These are phyloP conservation scores for Agrotis ipsilon DNA, from an alignment of 2,888 invertebrate genomes.

Conservation along the genomic window DNA sequence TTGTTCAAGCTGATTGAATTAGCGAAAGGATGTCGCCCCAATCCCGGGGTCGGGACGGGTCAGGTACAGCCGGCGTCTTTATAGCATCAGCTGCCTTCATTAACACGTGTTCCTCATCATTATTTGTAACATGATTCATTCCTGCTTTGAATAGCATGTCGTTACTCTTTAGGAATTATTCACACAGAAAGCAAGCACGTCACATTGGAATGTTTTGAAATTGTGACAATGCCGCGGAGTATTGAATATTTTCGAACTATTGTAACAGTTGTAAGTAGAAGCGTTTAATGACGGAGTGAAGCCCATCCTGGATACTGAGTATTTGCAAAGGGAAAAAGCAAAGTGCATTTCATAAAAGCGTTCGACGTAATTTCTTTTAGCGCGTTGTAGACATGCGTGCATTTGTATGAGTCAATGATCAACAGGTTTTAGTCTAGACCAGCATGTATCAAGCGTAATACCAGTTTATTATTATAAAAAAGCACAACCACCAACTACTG, in stretches of 20 bases:
- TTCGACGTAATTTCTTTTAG: conserved; percentile 1
- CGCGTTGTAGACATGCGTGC: conserved; percentile 7
- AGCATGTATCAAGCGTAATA: conserved; percentile 7
- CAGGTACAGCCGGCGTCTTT: conserved; percentile 78
- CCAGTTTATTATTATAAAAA: conserved; percentile 29
- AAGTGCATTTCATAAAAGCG: neutral
- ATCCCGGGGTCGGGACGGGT: conserved; percentile 71
- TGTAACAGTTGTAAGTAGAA: conserved; percentile 14
- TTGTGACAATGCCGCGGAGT: conserved; percentile 8
- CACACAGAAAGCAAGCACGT: conserved; percentile 23
- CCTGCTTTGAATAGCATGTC: conserved; percentile 46
- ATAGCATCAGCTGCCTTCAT: conserved; percentile 78
- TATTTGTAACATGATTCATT: conserved; percentile 72
- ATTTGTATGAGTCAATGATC: conserved; percentile 22
- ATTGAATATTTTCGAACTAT: conserved; percentile 10
- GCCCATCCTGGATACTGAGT: neutral
- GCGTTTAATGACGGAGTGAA: neutral
- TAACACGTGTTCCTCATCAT: conserved; percentile 73
- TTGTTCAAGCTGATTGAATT: conserved; percentile 82
- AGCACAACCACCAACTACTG: conserved; percentile 6
- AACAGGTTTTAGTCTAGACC: conserved; percentile 33
- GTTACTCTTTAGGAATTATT: conserved; percentile 13
- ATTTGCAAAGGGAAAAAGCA: conserved; percentile 1
- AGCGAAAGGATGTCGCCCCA: conserved; percentile 78
- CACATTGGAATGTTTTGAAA: conserved; percentile 30